A percentile compares a stretch with the other conserved stretches of the same genome.
Evolutionary conservation across 2,797 vertebrate genomes (phyloP).

Genomic region (Oryzias dopingdopingensis): DNA sequence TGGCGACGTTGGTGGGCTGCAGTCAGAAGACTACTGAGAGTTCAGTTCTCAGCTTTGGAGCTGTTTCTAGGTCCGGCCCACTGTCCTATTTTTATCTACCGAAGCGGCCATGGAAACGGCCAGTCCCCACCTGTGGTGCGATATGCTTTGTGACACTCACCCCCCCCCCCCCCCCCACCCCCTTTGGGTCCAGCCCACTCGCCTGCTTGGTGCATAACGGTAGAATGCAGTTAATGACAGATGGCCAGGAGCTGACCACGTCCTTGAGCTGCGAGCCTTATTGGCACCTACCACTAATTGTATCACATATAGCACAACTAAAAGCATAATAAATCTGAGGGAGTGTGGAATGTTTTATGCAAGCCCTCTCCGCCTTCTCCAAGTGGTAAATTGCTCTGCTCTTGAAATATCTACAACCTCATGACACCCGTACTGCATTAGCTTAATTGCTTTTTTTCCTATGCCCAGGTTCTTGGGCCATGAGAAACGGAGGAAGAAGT

Average conservation of each 20-base stretch:
- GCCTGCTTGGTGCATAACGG: constrained; percentile 77
- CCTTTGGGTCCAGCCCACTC: constrained; percentile 65
- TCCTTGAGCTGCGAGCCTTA: constrained; percentile 90
- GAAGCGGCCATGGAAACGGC: constrained; percentile 47
- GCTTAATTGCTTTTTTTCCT: constrained; percentile 90
- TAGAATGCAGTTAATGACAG: constrained; percentile 93
- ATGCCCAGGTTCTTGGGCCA: constrained; percentile 50
- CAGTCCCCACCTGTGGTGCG: constrained; percentile 68
- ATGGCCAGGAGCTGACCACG: constrained; percentile 85
- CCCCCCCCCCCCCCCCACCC: constrained; percentile 66
- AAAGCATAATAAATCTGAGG: constrained; percentile 98
- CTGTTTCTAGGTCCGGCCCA: constrained; percentile 49
- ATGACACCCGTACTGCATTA: constrained; percentile 92
- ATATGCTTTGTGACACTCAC: constrained; percentile 65
- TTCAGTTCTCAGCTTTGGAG: constrained; percentile 17
- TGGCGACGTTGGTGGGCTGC: background rate
- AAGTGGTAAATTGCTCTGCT: constrained; percentile 93
- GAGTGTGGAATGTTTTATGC: constrained; percentile 87
- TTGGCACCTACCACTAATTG: constrained; percentile 95
- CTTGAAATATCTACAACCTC: constrained; percentile 98
- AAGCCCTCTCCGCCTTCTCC: constrained; percentile 85
- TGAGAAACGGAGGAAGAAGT: constrained; percentile 23
- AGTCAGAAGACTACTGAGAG: constrained; percentile 7
- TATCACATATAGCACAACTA: constrained; percentile 95
- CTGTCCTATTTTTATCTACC: constrained; percentile 36